Evolutionary conservation across 2,888 invertebrate genomes (phyloP), one percentile per base, ranked within the genome.

Genomic region (Isotomurus palustris): DNA sequence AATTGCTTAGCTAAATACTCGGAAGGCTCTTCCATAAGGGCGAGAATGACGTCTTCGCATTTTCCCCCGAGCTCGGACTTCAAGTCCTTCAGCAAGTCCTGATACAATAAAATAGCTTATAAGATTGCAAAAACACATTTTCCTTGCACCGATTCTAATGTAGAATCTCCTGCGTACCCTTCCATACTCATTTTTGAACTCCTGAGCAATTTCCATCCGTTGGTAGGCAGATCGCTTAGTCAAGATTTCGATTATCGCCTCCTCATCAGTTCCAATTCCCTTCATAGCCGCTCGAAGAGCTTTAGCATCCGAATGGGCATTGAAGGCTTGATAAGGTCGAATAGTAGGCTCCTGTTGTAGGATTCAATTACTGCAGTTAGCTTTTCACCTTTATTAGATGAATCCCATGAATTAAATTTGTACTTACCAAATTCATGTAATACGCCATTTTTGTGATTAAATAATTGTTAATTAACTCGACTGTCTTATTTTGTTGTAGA

Each of bases 61-160:
- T 84, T 80, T 5, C 87, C 88, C 35, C 86, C 84, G 35, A 88
- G 76, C 73, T 88, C 88, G 48, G 84, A 82, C 71, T 85, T 84
- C 6, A 86, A 73, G 73, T 86, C 86, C 19, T 84, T 82, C 41
- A 84, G 80, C 35, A 85, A 72, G 72, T 85, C 82, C 83, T 83
- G 71, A 51, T 28, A 50, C 28, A 43, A 17, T 5, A 29, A 12
- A 48, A 41, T 17, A 17, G 24, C 25, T 12, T 45, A 38, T 12
- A 27, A 14, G 28, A 14, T 49, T 35, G 17, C 35, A 3, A 28
- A 10, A 35, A 48, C 3, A 38, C 21, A 38, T 43, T 29, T 8
- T 14, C 22, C 19, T 28, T 4, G 29, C 2, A 19, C 8, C 19
- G 8, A 41, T 17, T 17, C 12, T 22, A 8, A 22, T 10, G 10